Evolutionary conservation across 1,140 invertebrate genomes (phyloP), one percentile per base, ranked within the genome.

Genomic region (Magallana angulata): DNA sequence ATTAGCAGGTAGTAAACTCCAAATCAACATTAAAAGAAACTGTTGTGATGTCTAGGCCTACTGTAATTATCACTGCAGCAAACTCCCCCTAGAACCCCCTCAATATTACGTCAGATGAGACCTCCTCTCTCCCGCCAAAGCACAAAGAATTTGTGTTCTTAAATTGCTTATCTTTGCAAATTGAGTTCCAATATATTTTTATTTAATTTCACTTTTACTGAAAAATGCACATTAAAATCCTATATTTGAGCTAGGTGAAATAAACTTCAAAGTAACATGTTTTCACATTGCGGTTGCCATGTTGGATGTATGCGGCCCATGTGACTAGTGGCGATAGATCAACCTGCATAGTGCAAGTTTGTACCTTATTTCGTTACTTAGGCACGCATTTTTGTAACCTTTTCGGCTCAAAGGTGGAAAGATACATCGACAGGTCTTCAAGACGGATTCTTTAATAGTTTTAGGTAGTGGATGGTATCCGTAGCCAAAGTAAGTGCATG

Each of bases 231-330:
- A n/a, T 62, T 57, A 57, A 7, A 30, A 7, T 48, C n/a, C 59
- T 48, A 82, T 68, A 30, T 48, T 57, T 83, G 4, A 83, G 64
- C 57, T 62, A 36, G 9, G 24, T n/a, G 4, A 62, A 87, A 57
- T 62, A 62, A 87, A 82, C 1, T 12, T 24, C 18, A 80, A 4
- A 24, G 68, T 59, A 59, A 76, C 85, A 68, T 86, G 85, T 86
- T 88, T 86, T 89, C 81, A 89, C 88, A 91, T 90, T 86, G 86
- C 85, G 91, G 91, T 91, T 91, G 91, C 91, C 91, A 91, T 91
- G 91, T 91, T 91, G 91, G 91, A 91, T 90, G 90, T 90, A 86
- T 82, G 89, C 88, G 91, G 89, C 89, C 91, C 91, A 91, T 91
- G 91, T 91, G 91, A 91, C 91, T 91, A 88, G 90, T 90, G 90